Base-by-base conservation (phyloP, 2,113 vertebrate species). In the Lepus europaeus region DNA sequence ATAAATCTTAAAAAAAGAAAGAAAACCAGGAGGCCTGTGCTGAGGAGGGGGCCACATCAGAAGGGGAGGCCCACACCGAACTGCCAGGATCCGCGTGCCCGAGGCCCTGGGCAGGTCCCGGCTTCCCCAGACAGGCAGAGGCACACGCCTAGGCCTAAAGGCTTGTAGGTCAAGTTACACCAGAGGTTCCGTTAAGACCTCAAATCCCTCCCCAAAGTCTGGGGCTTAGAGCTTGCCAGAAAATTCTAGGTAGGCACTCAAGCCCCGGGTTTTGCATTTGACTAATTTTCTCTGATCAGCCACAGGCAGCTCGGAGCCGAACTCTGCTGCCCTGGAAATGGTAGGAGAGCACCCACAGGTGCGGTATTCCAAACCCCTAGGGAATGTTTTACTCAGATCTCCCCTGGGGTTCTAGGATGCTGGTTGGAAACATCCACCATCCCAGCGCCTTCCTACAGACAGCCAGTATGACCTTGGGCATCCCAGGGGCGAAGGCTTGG, bases 161-260 rank as follows among this genome's bases (percentile, higher is more conserved):
- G 94, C 94, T 97, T 94, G 83, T 2, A 89, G 93, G 93, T 89
- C 94, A 94, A 87, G 92, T 94, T 82, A 72, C 86, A 82, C 33
- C 73, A 36, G 74, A 94, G 86, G 92, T 96, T 74, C 91, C 16
- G 64, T 68, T 93, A 95, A 96, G 95, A 95, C 91, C 36, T 76
- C 84, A 97, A 94, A 95, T 96, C 95, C 95, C 53, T 96, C 92
- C 74, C 90, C 79, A 49, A 70, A 77, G 83, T 95, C 86, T 17
- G 70, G 66, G 89, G 74, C 82, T 95, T 94, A 90, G 78, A 73
- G 31, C 64, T 85, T 76, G 66, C 86, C 80, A 92, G 82, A 87
- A 92, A 53, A 61, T 36, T 86, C 78, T 76, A 94, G 85, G 89
- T 80, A 76, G 39, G 45, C 29, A 88, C 70, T 76, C 39, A 53